Evolutionary conservation across 1,140 invertebrate species (phyloP), one percentile per base, ranked within the genome.

Genomic region (Macrotrachela quadricornifera): DNA sequence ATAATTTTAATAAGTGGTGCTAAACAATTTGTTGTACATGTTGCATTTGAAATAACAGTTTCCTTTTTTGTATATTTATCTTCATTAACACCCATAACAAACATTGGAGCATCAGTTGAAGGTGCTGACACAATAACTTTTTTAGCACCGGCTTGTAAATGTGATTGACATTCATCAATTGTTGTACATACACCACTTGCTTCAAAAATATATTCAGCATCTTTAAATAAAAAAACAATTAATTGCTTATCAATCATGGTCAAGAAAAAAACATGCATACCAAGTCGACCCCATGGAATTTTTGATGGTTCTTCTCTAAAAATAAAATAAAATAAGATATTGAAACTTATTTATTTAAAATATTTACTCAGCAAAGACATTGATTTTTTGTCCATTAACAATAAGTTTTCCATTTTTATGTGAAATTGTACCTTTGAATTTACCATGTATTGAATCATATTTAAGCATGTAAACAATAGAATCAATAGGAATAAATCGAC

Each of bases 51-150:
- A 15, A 57, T 56, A 57, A 56, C 42, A 42, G 82, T 80, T 72
- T 76, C 77, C 45, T 75, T 75, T 51, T 81, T 79, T 51, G 85
- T 77, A 64, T 95, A 96, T 18, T 78, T 73, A 6, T 87, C 80
- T 16, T 75, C 61, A 57, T 97, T 99, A 14, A 97, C 92, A 60
- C 92, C 94, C 64, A 83, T 79, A 14, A 83, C 79, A 69, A 86
- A 97, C 88, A 96, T 99, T n/a, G 91, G 91, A 36, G 90, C 90
- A 73, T 99, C 92, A 61, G 85, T 80, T 49, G 86, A 92, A 12
- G 92, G 92, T 17, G 94, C 92, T 46, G 91, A 90, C 67, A 99
- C 96, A 59, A 97, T 79, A 18, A 97, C 90, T 63, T 90, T 92
- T 73, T 95, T 90, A 48, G 88, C 90, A 50, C 90, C 90, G 36